A percentile compares a stretch with the other conserved stretches of the same genome.
phyloP scores from a whole-genome alignment of 1,140 invertebrate genomes.

The Pomacea maculata region DNA sequence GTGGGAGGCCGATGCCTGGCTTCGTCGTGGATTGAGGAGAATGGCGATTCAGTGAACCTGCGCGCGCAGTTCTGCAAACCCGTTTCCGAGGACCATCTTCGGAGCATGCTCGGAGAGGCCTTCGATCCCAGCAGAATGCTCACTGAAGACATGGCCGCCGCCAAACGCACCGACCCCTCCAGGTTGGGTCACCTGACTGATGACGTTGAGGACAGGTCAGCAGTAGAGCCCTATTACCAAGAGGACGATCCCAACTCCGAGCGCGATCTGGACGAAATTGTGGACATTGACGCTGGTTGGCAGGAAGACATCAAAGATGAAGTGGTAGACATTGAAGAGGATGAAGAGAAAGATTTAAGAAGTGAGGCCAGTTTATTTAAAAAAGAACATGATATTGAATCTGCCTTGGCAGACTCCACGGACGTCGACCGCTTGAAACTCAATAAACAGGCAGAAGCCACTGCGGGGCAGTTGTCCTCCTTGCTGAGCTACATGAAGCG shows the following conservation, averaged over 20 bases:
- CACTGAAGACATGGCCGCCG: conserved; percentile 24
- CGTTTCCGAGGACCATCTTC: conserved; percentile 35
- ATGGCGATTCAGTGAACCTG: conserved; percentile 33
- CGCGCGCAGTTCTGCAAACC: conserved; percentile 37
- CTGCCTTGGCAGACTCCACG: conserved; percentile 11
- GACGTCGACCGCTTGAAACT: conserved; percentile 5
- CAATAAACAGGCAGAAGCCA: background rate
- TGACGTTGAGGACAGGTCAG: conserved; percentile 26
- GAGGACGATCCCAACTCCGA: conserved; percentile 12
- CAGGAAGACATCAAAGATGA: conserved; percentile 11
- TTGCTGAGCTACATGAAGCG: conserved; percentile 29
- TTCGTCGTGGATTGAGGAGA: conserved; percentile 29
- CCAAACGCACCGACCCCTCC: background rate
- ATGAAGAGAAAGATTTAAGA: conserved; percentile 28
- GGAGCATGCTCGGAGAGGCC: conserved; percentile 28
- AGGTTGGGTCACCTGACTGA: conserved; percentile 30
- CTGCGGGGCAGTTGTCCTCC: background rate
- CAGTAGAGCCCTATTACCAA: conserved; percentile 18
- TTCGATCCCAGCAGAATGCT: conserved; percentile 42
- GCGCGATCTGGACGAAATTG: conserved; percentile 12
- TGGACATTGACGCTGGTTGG: conserved; percentile 17
- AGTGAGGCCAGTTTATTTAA: conserved; percentile 17
- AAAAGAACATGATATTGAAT: conserved; percentile 20
- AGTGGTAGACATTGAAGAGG: conserved; percentile 18
- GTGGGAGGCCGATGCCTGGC: conserved; percentile 28